These are phyloP conservation scores for Lacerta viridis DNA, from an alignment of 2,797 vertebrate genomes.

Conservation along the genomic window DNA sequence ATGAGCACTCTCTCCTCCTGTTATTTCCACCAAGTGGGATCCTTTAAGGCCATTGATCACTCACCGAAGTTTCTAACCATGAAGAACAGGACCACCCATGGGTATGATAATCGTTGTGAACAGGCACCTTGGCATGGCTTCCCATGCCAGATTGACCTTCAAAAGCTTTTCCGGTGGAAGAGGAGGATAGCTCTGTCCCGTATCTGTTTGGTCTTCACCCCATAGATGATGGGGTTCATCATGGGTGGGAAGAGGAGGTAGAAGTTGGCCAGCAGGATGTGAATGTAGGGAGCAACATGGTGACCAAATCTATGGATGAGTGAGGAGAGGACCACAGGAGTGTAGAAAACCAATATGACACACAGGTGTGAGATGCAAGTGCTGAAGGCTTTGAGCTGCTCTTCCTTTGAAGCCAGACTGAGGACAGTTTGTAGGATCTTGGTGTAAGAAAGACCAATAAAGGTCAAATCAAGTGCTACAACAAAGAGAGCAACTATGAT, in stretches of 20 bases:
- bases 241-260: conserved; percentile 60
- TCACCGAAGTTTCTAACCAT: no score
- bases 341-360: conserved; percentile 55
- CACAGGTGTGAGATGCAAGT: conserved; percentile 67
- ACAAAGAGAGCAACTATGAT: conserved; percentile 68
- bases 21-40: no score
- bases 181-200: conserved; percentile 27
- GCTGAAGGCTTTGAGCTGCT: conserved; percentile 59
- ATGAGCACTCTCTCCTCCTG: no score
- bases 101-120: neutral
- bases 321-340: conserved; percentile 48
- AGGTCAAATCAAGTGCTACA: conserved; percentile 58
- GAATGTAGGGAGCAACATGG: conserved; percentile 29
- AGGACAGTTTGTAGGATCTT: conserved; percentile 56
- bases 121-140: neutral
- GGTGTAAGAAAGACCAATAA: conserved; percentile 55
- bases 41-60: no score
- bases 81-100: no score
- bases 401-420: conserved; percentile 54
- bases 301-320: conserved; percentile 54
- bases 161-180: conserved; percentile 37
- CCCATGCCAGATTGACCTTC: neutral
- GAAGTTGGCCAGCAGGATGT: conserved; percentile 61
- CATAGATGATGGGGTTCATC: conserved; percentile 69
- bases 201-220: conserved; percentile 69